Evolutionary conservation across 1,140 invertebrate genomes (phyloP).

Genomic region (Adoxophyes honmai): DNA sequence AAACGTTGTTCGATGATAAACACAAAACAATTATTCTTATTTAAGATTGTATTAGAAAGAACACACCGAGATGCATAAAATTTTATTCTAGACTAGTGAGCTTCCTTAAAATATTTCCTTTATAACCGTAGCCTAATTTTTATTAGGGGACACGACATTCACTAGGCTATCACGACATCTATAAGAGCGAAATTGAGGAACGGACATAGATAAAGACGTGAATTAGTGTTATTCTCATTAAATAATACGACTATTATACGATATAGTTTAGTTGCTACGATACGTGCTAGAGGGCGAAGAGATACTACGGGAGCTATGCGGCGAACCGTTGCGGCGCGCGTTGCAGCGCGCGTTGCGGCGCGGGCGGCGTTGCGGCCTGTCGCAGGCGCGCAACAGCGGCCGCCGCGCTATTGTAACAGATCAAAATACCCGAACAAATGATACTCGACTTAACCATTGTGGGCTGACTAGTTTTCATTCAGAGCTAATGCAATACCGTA

Average conservation of each 20-base stretch:
- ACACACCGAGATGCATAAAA: conserved; percentile 48
- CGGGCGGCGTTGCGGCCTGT: not conserved
- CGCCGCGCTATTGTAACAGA: not conserved
- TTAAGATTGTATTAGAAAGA: conserved; percentile 29
- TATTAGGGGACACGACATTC: conserved; percentile 59
- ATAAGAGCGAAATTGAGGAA: conserved; percentile 73
- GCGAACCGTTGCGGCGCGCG: conserved; percentile 5
- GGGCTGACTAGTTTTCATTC: not conserved
- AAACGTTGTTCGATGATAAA: conserved; percentile 24
- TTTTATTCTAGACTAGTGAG: conserved; percentile 53
- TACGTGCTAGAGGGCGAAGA: conserved; percentile 40
- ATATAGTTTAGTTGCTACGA: conserved; percentile 48
- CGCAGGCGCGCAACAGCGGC: not conserved
- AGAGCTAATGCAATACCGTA: not conserved
- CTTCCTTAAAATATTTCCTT: conserved; percentile 45
- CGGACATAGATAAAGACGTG: conserved; percentile 69
- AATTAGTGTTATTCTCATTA: conserved; percentile 51
- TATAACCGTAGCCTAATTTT: conserved; percentile 35
- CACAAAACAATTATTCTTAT: conserved; percentile 19
- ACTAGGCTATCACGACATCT: conserved; percentile 73
- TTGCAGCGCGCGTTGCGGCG: not conserved
- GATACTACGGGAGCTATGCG: conserved; percentile 2
- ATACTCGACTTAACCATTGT: not conserved
- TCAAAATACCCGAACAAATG: not conserved
- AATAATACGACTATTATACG: conserved; percentile 51